Evolutionary conservation across 1,140 invertebrate species (phyloP), one percentile per base, ranked within the genome.

Genomic region (Drosophila santomea): DNA sequence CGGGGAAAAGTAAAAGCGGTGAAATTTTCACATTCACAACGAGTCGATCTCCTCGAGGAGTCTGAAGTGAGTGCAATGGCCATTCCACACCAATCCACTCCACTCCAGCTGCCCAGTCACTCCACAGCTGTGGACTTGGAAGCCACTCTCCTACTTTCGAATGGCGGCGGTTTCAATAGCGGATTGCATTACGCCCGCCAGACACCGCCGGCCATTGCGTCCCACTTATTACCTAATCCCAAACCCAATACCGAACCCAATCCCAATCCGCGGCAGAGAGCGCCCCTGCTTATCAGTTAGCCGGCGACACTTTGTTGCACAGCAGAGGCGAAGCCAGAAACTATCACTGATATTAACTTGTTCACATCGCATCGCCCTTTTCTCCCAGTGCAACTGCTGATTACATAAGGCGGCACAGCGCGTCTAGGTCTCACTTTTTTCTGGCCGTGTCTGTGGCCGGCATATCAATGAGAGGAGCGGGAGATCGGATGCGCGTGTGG

Each of bases 11-110:
- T 88, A 88, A 88, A 88, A 88, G 83, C 83, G 84, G 83, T 89
- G 83, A 88, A 88, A 88, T 83, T 89, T 88, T 89, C 84, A 86
- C 83, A 89, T 88, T 88, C 83, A 89, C 83, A 89, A 76, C 57
- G 80, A 63, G 74, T 81, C 59, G 82, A 86, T 86, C 82, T 86
- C 74, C 69, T 89, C 83, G 67, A 77, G 55, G 75, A 69, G 55
- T 67, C 8, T 10, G 32, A 32, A 69, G 60, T 69, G 82, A 85
- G 81, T 88, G 83, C 84, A 82, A 80, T 78, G 79, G 51, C 61
- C 62, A 66, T 20, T 39, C 32, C 32, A 32, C 28, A 8, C 28
- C 28, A 32, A 7, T 32, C 28, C 28, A 28, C 28, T 32, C 28
- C 51, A 35, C 48, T 55, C 61, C 32, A 32, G 28, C 32, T 43